Conservation (phyloP, 2,888 invertebrate species). For the Cryptosula pallasiana region DNA sequence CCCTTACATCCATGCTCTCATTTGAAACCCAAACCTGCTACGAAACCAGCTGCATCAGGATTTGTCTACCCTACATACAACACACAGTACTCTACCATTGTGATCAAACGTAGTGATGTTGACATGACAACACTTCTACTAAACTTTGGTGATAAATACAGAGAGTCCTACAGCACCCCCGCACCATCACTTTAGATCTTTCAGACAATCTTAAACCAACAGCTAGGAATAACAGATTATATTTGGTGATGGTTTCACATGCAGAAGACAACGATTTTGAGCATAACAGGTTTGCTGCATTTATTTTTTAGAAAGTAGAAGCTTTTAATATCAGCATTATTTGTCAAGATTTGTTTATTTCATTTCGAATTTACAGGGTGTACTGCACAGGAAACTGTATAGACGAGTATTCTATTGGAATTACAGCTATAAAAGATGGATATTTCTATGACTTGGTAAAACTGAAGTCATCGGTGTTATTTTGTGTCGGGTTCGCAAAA, state of each 20-base stretch:
- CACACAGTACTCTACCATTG: neutral
- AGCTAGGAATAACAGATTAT: neutral
- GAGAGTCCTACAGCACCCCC: slow-evolving; percentile 11
- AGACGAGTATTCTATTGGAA: neutral
- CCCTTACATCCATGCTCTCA: neutral
- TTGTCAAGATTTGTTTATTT: too few relatives aligned
- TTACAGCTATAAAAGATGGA: neutral
- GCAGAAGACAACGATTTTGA: neutral
- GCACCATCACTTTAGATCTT: neutral
- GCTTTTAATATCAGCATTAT: too few relatives aligned
- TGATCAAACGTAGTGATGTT: neutral
- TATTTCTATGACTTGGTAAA: neutral
- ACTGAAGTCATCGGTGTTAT: neutral
- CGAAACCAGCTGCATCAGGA: neutral
- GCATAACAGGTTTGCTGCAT: neutral
- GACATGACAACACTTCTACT: neutral
- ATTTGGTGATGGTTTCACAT: neutral
- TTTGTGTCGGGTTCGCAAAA: too few relatives aligned
- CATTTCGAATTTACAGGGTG: neutral
- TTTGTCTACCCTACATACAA: neutral
- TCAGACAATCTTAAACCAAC: neutral
- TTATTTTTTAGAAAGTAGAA: too few relatives aligned
- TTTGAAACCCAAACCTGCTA: neutral
- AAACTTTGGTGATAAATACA: slow-evolving; percentile 5
- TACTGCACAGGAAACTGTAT: neutral